phyloP scores from a whole-genome alignment of 1,140 invertebrate species.

The Anagrus nilaparvatae region DNA sequence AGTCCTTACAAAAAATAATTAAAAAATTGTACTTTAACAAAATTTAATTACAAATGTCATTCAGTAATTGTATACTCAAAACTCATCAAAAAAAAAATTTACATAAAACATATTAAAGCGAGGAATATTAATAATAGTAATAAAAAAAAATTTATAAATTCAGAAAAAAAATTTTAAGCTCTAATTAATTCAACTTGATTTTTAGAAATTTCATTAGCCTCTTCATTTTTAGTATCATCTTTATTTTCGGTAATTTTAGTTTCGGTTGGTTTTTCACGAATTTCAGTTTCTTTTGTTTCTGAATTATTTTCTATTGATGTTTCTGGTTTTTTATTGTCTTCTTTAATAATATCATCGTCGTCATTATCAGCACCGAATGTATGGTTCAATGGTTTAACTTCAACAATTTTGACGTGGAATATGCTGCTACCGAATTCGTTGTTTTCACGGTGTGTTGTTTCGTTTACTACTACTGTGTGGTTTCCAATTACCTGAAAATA shows the following conservation, averaged over 20 bases:
- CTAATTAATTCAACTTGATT: slow-evolving; percentile 29
- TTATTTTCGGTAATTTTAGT: too few species aligned
- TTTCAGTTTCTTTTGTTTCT: neutral
- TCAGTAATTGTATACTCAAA: too few species aligned
- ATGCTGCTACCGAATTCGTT: slow-evolving; percentile 34
- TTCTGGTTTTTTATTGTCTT: neutral
- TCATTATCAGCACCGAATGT: slow-evolving; percentile 20
- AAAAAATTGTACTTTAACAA: too few species aligned
- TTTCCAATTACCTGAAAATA: slow-evolving; percentile 44
- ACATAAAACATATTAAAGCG: too few species aligned
- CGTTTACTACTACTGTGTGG: slow-evolving; percentile 47
- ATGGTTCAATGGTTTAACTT: slow-evolving; percentile 40
- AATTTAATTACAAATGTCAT: too few species aligned
- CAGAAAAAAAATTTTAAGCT: slow-evolving; percentile 21
- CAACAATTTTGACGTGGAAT: slow-evolving; percentile 43
- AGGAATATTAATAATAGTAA: too few species aligned
- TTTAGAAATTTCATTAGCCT: slow-evolving; percentile 35
- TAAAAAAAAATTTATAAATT: too few species aligned
- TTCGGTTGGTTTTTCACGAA: slow-evolving; percentile 11
- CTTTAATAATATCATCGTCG: neutral
- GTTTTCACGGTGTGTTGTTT: slow-evolving; percentile 42
- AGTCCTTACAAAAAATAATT: too few species aligned
- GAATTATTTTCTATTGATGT: neutral
- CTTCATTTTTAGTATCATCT: slow-evolving; percentile 33
- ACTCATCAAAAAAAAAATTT: too few species aligned